Evolutionary conservation across 2,888 invertebrate species (phyloP).

Genomic region (Podotricha telesiphe): DNA sequence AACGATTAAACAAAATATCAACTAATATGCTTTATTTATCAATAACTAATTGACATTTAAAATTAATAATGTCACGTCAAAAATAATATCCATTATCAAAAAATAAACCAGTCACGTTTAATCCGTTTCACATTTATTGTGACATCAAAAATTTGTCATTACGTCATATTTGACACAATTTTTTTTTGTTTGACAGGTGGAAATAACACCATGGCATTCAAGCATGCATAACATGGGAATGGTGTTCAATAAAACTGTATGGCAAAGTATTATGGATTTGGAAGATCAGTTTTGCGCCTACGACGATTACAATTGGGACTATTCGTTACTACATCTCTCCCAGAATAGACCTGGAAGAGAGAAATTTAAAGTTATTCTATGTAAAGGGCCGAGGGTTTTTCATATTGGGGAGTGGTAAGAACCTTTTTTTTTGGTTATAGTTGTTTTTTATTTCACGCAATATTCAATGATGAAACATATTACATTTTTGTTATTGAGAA

Average conservation of each 20-base stretch:
- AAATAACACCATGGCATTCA: slow-evolving; percentile 96
- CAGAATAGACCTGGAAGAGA: slow-evolving; percentile 89
- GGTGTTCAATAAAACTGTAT: slow-evolving; percentile 94
- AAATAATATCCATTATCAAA: too few relatives aligned
- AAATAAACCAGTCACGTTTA: too few relatives aligned
- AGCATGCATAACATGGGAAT: slow-evolving; percentile 99
- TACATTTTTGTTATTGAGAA: too few relatives aligned
- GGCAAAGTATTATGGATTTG: slow-evolving; percentile 92
- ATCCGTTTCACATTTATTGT: too few relatives aligned
- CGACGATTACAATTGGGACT: slow-evolving; percentile 99
- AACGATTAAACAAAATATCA: too few relatives aligned
- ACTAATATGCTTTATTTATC: too few relatives aligned
- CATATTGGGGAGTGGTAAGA: slow-evolving; percentile 99
- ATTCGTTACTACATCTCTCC: slow-evolving; percentile 96
- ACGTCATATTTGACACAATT: neutral
- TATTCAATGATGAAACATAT: too few relatives aligned
- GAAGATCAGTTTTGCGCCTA: slow-evolving; percentile 95
- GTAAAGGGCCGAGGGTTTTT: slow-evolving; percentile 97
- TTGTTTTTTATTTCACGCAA: too few relatives aligned
- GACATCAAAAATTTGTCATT: too few relatives aligned
- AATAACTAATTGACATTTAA: too few relatives aligned
- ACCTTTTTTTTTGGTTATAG: neutral
- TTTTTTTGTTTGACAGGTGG: slow-evolving; percentile 84
- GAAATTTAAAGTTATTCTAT: slow-evolving; percentile 93
- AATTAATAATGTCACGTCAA: too few relatives aligned